Base-by-base conservation (phyloP, 1,140 invertebrate genomes). In the Polypedilum vanderplanki region DNA sequence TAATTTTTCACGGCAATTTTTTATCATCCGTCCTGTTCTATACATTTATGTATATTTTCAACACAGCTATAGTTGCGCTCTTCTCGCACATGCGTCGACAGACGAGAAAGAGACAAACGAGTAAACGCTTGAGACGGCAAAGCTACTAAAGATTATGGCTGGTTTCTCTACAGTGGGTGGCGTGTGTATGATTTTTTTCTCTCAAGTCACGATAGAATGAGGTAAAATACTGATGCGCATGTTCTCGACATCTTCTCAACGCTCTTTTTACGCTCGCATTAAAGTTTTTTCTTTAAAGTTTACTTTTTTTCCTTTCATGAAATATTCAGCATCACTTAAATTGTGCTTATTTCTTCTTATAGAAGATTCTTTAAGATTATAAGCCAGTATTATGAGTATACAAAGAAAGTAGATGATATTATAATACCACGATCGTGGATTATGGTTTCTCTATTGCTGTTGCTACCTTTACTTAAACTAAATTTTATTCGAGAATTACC, bases 1-100 rank as follows among this genome's bases (percentile, higher is more conserved):
- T 70, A 70, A 70, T 70, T 70, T 70, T 70, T 18, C 65, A 70
- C 15, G 18, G 65, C 65, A 18, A 70, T 70, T 20, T 18, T 70
- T 70, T 70, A 20, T 18, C 65, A 70, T 70, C 65, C 20, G 18
- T 70, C 65, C 65, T 22, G 20, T 70, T 70, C 65, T 22, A 18
- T 22, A 18, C 9, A 20, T 20, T 70, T 22, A 22, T 70, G 65
- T 20, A 57, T 57, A 15, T 57, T 17, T 12, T 15, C 46, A 17
- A 7, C 1, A 7, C 46, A 57, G 65, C 17, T 70, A 57, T 57
- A 70, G 65, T 70, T 17, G 65, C 18, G 5, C 65, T 70, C 65
- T 70, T 70, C 20, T 18, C 65, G 65, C 17, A 70, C 17, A 70
- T 70, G 17, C 18, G 10, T 15, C 46, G 46, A 57, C 24, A 12